Evolutionary conservation across 2,888 invertebrate species (phyloP).

Genomic region (Monopis laevigella): DNA sequence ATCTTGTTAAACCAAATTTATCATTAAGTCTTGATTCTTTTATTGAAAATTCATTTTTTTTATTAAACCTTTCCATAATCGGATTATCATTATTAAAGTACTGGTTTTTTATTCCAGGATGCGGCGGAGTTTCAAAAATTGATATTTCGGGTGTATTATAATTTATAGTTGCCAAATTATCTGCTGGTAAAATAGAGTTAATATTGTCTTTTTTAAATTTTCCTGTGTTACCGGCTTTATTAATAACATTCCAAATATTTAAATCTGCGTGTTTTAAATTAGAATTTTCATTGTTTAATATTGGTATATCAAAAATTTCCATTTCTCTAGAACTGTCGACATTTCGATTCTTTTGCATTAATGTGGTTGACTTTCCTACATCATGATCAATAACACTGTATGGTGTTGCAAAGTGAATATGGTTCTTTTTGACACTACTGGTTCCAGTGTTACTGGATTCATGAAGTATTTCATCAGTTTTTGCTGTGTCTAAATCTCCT

Average conservation of each 20-base stretch:
- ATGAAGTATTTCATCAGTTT: conserved; percentile 33
- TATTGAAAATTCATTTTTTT: not conserved
- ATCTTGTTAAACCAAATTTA: not conserved
- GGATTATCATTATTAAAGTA: not conserved
- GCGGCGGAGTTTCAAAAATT: conserved; percentile 41
- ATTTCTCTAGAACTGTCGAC: conserved; percentile 23
- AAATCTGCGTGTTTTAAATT: not conserved
- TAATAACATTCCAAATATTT: conserved; percentile 34
- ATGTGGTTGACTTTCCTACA: conserved; percentile 25
- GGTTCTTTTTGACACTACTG: too few species aligned
- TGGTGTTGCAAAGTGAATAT: conserved; percentile 29
- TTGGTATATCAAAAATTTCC: conserved; percentile 27
- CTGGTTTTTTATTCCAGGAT: conserved; percentile 18
- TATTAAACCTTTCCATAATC: not conserved
- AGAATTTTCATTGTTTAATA: conserved; percentile 12
- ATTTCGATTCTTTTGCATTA: conserved; percentile 18
- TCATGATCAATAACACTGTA: conserved; percentile 30
- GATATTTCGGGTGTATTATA: conserved; percentile 24
- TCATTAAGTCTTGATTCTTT: not conserved
- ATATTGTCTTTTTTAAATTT: conserved; percentile 23
- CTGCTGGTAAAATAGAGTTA: conserved; percentile 17
- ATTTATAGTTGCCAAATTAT: too few species aligned
- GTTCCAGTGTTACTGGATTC: too few species aligned
- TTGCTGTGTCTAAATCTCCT: conserved; percentile 28
- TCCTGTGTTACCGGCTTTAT: conserved; percentile 24